phyloP scores from a whole-genome alignment of 2,888 invertebrate genomes.

The Myopa tessellatipennis region DNA sequence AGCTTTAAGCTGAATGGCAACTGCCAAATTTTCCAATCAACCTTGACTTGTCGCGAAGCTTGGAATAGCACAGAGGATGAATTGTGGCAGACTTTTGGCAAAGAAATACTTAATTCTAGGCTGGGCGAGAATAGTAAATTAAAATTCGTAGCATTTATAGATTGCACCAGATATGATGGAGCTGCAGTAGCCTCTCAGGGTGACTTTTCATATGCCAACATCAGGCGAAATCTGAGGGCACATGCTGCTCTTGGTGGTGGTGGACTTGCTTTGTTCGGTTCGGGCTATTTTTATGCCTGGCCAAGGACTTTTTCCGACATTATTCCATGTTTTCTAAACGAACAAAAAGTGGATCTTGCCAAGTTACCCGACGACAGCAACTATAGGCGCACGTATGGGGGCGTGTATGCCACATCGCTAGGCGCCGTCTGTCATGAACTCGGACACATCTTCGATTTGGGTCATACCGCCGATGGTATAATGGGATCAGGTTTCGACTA shows the following conservation, averaged over 20 bases:
- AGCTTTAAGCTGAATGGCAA: constrained; percentile 84
- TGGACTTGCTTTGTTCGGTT: constrained; percentile 90
- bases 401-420: constrained; percentile 89
- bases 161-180: constrained; percentile 84
- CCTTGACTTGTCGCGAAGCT: constrained; percentile 77
- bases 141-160: constrained; percentile 91
- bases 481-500: constrained; percentile 94
- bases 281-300: constrained; percentile 92
- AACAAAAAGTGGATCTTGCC: constrained; percentile 76
- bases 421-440: constrained; percentile 94
- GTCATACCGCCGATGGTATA: constrained; percentile 89
- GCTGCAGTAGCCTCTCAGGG: constrained; percentile 71
- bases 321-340: constrained; percentile 67
- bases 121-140: constrained; percentile 69
- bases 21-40: constrained; percentile 81
- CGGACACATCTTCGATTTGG: constrained; percentile 90
- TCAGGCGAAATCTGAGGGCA: constrained; percentile 77
- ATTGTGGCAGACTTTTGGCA: constrained; percentile 84
- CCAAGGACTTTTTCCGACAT: constrained; percentile 79
- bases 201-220: constrained; percentile 77
- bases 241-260: constrained; percentile 94
- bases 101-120: constrained; percentile 82
- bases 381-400: constrained; percentile 86
- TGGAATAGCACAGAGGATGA: constrained; percentile 80
- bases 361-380: constrained; percentile 92